phyloP scores from a whole-genome alignment of 2,797 vertebrate species.

The Podarcis siculus region DNA sequence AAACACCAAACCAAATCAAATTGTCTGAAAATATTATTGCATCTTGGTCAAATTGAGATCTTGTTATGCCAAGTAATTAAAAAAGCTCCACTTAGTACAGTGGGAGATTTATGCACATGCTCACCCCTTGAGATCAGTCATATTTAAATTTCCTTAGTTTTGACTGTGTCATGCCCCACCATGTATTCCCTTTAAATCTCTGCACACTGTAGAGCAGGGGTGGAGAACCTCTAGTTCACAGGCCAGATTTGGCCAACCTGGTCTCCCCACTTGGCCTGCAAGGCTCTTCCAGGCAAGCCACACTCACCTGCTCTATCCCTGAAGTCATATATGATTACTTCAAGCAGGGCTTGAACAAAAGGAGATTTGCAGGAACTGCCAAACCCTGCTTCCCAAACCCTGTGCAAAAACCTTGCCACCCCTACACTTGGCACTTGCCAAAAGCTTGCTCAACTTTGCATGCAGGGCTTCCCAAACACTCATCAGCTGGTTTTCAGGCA shows the following conservation, averaged over 20 bases:
- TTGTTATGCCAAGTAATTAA: neutral
- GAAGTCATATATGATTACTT: too few species aligned
- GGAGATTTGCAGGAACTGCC: neutral
- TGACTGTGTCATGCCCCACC: neutral
- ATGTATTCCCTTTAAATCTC: neutral
- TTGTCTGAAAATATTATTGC: neutral
- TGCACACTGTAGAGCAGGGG: neutral
- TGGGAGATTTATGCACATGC: neutral
- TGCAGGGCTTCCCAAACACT: too few species aligned
- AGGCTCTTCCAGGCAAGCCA: too few species aligned
- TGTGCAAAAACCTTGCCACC: too few species aligned
- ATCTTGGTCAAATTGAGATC: neutral
- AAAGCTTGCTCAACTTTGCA: too few species aligned
- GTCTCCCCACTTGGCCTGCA: neutral
- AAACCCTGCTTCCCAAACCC: neutral
- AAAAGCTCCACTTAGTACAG: neutral
- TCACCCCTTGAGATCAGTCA: neutral
- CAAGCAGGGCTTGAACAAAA: too few species aligned
- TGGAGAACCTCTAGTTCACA: neutral
- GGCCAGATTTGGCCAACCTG: neutral
- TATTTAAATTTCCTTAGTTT: neutral
- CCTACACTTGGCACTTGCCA: too few species aligned
- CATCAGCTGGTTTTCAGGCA: too few species aligned
- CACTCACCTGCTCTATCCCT: too few species aligned
- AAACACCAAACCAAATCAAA: neutral